phyloP scores from a whole-genome alignment of 2,113 vertebrate genomes.

The Mustelus asterias region DNA sequence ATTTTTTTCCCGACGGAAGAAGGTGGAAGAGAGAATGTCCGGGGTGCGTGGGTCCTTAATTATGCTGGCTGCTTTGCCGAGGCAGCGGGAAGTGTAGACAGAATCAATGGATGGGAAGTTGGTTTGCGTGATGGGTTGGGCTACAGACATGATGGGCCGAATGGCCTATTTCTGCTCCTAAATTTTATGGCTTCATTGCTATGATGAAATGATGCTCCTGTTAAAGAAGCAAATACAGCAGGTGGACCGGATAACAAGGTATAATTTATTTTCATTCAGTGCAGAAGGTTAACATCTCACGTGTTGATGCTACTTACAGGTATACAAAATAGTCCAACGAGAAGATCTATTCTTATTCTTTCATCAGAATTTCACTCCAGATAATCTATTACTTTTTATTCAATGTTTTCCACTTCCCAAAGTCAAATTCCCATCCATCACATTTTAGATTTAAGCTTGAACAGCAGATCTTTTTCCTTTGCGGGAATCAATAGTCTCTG shows the following conservation, averaged over 20 bases:
- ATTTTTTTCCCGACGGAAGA: no score
- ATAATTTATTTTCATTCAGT: background rate
- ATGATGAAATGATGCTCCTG: background rate
- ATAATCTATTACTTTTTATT: background rate
- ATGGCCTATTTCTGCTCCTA: no score
- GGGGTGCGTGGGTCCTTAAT: no score
- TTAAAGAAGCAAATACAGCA: background rate
- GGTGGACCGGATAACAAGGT: background rate
- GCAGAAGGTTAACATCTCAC: background rate
- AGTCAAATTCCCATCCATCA: background rate
- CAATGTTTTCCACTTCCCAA: background rate
- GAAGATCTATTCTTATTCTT: background rate
- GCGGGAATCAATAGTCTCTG: background rate
- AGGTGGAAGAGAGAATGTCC: no score
- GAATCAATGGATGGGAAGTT: no score
- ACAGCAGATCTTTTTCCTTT: background rate
- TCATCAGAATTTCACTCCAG: background rate
- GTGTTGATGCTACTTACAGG: background rate
- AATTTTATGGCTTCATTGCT: no score
- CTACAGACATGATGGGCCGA: no score
- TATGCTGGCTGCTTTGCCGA: no score
- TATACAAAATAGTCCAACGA: background rate
- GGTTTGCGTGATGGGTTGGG: no score
- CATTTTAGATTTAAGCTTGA: constrained; percentile 8
- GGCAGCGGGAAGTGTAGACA: no score